Percentiles rank a stretch among this genome's conserved stretches.
These are phyloP conservation scores for Helicoverpa armigera DNA, from an alignment of 1,140 invertebrate species.

Conservation along the genomic window DNA sequence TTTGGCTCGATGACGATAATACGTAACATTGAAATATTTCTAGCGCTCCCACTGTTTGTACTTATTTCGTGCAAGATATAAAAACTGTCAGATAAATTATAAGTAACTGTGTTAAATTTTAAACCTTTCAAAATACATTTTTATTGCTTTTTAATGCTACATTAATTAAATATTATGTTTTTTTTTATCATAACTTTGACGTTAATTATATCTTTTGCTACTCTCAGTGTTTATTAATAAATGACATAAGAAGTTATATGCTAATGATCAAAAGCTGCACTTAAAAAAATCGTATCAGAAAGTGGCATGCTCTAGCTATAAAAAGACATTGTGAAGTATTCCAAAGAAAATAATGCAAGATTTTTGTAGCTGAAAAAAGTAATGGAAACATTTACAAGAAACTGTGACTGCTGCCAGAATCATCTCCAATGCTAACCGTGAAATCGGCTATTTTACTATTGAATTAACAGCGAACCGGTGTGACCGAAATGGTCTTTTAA, in stretches of 20 bases:
- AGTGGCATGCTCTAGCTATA: too few species aligned
- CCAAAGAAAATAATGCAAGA: conserved; percentile 49
- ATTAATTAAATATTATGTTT: too few species aligned
- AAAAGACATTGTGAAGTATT: conserved; percentile 28
- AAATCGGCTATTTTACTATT: conserved; percentile 66
- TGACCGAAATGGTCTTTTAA: conserved; percentile 50
- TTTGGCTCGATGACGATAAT: conserved; percentile 54
- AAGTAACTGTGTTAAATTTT: neutral
- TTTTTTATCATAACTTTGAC: too few species aligned
- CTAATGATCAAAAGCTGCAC: neutral
- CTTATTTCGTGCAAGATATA: conserved; percentile 4
- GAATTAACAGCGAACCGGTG: conserved; percentile 63
- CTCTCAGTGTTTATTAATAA: neutral
- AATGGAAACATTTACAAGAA: too few species aligned
- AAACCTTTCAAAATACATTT: neutral
- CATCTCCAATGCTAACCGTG: conserved; percentile 60
- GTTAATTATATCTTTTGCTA: neutral
- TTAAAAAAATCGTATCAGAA: too few species aligned
- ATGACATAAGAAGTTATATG: neutral
- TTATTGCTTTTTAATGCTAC: neutral
- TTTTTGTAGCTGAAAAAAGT: too few species aligned
- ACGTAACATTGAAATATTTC: conserved; percentile 38
- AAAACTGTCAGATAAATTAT: conserved; percentile 2
- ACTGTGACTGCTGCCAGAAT: conserved; percentile 57
- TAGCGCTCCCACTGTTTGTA: neutral